Conservation (phyloP, 2,797 vertebrate species). For the Chaetodon trifasciatus region DNA sequence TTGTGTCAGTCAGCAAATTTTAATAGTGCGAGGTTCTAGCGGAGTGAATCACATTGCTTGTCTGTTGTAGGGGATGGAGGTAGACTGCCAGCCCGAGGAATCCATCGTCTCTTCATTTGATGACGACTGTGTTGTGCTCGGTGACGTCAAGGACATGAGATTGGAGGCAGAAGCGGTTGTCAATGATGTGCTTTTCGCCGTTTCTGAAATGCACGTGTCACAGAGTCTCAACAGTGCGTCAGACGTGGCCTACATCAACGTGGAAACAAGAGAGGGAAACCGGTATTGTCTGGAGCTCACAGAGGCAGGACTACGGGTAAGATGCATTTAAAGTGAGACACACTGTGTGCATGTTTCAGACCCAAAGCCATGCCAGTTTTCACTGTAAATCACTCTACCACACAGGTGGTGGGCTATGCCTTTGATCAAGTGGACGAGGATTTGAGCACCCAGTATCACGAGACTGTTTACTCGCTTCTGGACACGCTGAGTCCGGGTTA, state of each 20-base stretch:
- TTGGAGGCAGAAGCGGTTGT: slow-evolving; percentile 96
- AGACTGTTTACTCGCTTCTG: slow-evolving; percentile 97
- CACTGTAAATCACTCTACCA: neutral
- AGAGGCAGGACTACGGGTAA: slow-evolving; percentile 95
- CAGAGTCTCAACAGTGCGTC: slow-evolving; percentile 89
- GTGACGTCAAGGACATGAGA: slow-evolving; percentile 96
- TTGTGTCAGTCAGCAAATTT: neutral
- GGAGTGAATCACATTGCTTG: slow-evolving; percentile 9
- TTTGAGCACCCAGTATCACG: slow-evolving; percentile 91
- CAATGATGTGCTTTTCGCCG: slow-evolving; percentile 95
- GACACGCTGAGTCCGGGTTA: slow-evolving; percentile 97
- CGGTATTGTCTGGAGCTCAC: slow-evolving; percentile 96
- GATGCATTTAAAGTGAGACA: neutral
- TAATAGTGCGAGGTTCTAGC: neutral
- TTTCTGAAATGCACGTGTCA: slow-evolving; percentile 94
- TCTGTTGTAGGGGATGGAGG: slow-evolving; percentile 88
- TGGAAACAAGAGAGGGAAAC: slow-evolving; percentile 93
- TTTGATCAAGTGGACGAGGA: slow-evolving; percentile 94
- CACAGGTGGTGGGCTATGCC: slow-evolving; percentile 93
- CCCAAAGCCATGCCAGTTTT: neutral
- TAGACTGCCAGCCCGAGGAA: slow-evolving; percentile 90
- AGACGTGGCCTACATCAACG: slow-evolving; percentile 95
- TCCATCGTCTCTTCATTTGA: slow-evolving; percentile 83
- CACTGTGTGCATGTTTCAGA: neutral
- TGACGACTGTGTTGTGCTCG: slow-evolving; percentile 86